Evolutionary conservation across 2,888 invertebrate species (phyloP).

Genomic region (Pterostichus niger): DNA sequence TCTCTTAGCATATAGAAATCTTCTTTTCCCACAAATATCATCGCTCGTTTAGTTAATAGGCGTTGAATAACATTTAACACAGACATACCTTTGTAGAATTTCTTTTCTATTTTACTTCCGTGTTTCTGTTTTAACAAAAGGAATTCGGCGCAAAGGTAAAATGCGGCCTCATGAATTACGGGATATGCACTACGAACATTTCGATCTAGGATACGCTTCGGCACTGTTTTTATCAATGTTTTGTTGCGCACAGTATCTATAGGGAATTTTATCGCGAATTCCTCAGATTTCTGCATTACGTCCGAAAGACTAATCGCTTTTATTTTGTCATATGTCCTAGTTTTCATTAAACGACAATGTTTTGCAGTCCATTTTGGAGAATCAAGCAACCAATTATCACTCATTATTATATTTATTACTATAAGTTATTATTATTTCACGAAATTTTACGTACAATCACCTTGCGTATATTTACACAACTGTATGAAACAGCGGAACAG

Average conservation of each 20-base stretch:
- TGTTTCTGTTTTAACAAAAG: constrained; percentile 80
- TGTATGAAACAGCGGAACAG: neutral
- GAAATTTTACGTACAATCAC: neutral
- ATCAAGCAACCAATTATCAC: constrained; percentile 59
- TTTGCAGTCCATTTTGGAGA: constrained; percentile 62
- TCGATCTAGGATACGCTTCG: constrained; percentile 71
- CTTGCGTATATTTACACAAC: neutral
- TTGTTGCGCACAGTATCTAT: constrained; percentile 73
- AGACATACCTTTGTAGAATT: constrained; percentile 78
- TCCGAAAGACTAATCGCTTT: constrained; percentile 68
- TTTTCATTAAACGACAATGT: neutral
- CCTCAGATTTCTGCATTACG: constrained; percentile 74
- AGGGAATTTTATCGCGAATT: constrained; percentile 76
- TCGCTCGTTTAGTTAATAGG: constrained; percentile 80
- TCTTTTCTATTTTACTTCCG: constrained; percentile 71
- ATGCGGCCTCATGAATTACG: constrained; percentile 83
- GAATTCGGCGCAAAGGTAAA: constrained; percentile 82
- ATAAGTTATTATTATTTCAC: neutral
- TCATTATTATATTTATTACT: neutral
- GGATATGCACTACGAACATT: constrained; percentile 83
- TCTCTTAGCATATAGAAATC: constrained; percentile 80
- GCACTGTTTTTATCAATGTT: constrained; percentile 69
- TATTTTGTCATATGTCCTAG: neutral
- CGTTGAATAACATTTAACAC: constrained; percentile 80
- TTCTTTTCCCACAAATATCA: constrained; percentile 77